Evolutionary conservation across 1,140 invertebrate species (phyloP), one percentile per base, ranked within the genome.

Genomic region (Euwallacea similis): DNA sequence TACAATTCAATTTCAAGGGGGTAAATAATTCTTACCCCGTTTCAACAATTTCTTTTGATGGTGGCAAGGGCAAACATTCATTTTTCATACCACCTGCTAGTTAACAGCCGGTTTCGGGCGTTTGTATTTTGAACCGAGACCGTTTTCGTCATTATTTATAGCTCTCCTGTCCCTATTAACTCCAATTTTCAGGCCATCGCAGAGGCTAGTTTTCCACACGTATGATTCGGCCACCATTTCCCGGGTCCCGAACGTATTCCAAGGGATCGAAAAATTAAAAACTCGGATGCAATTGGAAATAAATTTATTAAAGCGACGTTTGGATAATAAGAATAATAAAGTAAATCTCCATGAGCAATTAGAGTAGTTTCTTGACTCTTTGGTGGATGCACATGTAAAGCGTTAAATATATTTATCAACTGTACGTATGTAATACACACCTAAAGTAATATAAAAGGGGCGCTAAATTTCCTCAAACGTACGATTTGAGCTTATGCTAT

Each of bases 71-170:
- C 54, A 46, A 11, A 64, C 44, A 44, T 50, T 11, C 53, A 66
- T 66, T 66, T 66, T 66, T 66, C 64, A 66, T 56, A 66, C 64
- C 64, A 66, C 64, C 64, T 66, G 64, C 64, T 66, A 42, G 64
- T 66, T 66, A 66, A 66, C 46, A 47, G 53, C 64, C 64, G 47
- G 64, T 66, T 66, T 66, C 53, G 16, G 33, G 64, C 64, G 41
- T 66, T 66, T 66, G 64, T 66, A 66, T 66, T 66, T 66, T 66
- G 47, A 54, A 56, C 64, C 64, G 16, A 41, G 33, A 42, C 64
- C 64, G 47, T 66, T 66, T 66, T 42, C 42, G 47, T 66, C 53
- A 66, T 66, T 66, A 66, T 66, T 66, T 66, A 66, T 66, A 11
- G 47, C 13, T 33, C 64, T 66, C 64, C 10, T 66, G 64, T 66